Conservation (phyloP, 2,113 vertebrate species). For the Actenoides hombroni region DNA sequence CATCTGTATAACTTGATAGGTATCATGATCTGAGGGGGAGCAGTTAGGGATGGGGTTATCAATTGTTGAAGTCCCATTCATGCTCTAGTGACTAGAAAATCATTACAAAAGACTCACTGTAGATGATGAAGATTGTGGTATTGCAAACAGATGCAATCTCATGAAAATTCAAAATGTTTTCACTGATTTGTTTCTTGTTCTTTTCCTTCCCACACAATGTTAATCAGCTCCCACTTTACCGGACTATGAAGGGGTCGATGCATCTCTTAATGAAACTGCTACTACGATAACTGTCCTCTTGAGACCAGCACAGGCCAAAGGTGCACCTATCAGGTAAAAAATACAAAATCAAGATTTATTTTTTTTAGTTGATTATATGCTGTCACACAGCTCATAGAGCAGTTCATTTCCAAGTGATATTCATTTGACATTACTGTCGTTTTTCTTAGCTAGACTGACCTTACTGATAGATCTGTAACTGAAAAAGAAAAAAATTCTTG, state of each 20-base stretch:
- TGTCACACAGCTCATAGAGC: background rate
- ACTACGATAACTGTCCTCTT: constrained; percentile 96
- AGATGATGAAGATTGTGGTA: background rate
- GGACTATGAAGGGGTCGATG: constrained; percentile 93
- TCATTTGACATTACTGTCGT: background rate
- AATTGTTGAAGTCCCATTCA: background rate
- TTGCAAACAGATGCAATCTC: background rate
- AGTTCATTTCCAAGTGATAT: background rate
- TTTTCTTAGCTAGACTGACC: constrained; percentile 1
- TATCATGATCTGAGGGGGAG: background rate
- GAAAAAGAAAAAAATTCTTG: background rate
- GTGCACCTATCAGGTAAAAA: constrained; percentile 94
- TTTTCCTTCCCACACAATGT: background rate
- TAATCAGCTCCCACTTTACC: constrained; percentile 90
- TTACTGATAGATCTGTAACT: background rate
- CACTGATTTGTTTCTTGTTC: background rate
- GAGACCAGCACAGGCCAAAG: constrained; percentile 96
- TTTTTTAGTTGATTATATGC: background rate
- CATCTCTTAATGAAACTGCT: constrained; percentile 94
- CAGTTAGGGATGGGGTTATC: background rate
- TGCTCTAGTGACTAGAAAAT: background rate
- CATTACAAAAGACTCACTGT: background rate
- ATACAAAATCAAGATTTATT: background rate
- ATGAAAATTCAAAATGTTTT: background rate
- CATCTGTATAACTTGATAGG: background rate